These are phyloP conservation scores for Capitella teleta DNA, from an alignment of 1,140 invertebrate species.

Conservation along the genomic window DNA sequence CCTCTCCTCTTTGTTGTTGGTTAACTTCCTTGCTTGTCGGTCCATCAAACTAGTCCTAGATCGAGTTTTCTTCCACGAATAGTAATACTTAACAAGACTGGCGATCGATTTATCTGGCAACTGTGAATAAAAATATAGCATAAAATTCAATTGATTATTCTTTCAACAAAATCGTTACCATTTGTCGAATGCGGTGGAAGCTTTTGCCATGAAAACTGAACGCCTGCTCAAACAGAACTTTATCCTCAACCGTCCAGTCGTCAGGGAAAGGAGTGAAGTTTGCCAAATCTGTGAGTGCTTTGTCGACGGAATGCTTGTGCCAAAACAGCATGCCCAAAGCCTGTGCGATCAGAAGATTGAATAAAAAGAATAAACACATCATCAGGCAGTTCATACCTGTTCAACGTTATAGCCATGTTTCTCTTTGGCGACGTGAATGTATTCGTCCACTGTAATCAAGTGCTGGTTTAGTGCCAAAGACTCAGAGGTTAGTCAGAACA, in stretches of 20 bases:
- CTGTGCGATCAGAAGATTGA: slow-evolving; percentile 18
- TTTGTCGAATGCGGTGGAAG: slow-evolving; percentile 91
- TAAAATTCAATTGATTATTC: too few species aligned
- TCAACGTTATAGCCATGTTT: slow-evolving; percentile 96
- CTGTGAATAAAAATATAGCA: too few species aligned
- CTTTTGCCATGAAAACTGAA: slow-evolving; percentile 97
- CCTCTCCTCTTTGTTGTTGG: slow-evolving; percentile 14
- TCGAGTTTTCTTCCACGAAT: slow-evolving; percentile 94
- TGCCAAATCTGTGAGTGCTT: slow-evolving; percentile 80
- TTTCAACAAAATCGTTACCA: too few species aligned
- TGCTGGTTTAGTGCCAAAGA: neutral
- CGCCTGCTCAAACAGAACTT: slow-evolving; percentile 94
- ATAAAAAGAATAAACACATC: neutral
- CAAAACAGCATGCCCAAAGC: slow-evolving; percentile 95
- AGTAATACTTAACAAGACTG: slow-evolving; percentile 93
- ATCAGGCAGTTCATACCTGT: slow-evolving; percentile 47
- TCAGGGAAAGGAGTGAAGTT: slow-evolving; percentile 97
- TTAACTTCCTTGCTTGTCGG: slow-evolving; percentile 54
- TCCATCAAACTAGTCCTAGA: slow-evolving; percentile 88
- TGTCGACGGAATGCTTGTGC: slow-evolving; percentile 92
- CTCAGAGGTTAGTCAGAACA: neutral
- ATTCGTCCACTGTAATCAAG: slow-evolving; percentile 72
- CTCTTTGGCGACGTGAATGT: slow-evolving; percentile 87
- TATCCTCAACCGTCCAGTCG: slow-evolving; percentile 97
- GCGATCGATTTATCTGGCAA: slow-evolving; percentile 93